Evolutionary conservation across 2,113 vertebrate genomes (phyloP), one percentile per base, ranked within the genome.

Genomic region (Sphyrna mokarran): DNA sequence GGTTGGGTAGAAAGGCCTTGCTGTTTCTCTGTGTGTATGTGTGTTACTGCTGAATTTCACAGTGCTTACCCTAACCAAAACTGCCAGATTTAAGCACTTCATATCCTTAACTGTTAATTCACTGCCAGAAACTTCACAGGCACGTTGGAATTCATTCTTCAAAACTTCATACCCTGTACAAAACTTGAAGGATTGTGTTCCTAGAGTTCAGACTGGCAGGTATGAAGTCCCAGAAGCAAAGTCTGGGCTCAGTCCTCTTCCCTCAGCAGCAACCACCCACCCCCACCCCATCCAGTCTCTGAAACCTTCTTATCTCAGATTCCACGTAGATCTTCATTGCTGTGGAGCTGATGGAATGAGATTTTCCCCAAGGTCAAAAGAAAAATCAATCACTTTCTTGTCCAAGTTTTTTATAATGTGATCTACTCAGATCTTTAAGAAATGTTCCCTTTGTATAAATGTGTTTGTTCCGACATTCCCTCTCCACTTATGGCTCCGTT

Each of bases 41-140:
- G 18, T 48, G 37, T 22, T 43, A 86, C 37, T 86, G 87, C 48
- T 61, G 58, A 61, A 14, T 90, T 61, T 33, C 48, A 90, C 20
- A 9, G 37, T 43, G 5, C 26, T 61, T 61, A 90, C 48, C 23
- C 22, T 29, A 43, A 18, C 68, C 37, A 70, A 72, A 72, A 43
- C 69, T 76, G 61, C 89, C 89, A 37, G 61, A 37, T 37, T 43
- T 1, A 26, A 48, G 94, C 5, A 54, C 43, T 14, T 95, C 10
- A 40, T 14, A 70, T 40, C 68, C 58, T 94, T 48, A 0, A 48
- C 23, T 29, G 1, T 70, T 95, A 26, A 43, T 43, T 95, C 68
- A 26, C 93, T 95, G 93, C 66, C 68, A 70, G 40, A 48, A 43
- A 70, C 93, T 95, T 95, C 94, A 95, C 69, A 95, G 94, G 68